Evolutionary conservation across 2,888 invertebrate genomes (phyloP).

Genomic region (Galeruca laticollis): DNA sequence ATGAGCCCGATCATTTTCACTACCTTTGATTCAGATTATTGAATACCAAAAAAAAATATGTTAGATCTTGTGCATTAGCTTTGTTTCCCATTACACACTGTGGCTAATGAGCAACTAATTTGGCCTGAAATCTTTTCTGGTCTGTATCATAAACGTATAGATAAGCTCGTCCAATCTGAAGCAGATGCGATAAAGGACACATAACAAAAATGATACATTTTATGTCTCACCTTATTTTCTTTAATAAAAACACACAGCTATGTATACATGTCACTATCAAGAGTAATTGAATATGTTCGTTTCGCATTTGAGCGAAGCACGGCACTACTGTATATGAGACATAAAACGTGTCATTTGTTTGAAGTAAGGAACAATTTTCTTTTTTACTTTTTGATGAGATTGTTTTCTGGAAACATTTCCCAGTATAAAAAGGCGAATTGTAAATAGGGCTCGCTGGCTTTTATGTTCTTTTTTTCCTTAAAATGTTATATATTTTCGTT

Average conservation of each 20-base stretch:
- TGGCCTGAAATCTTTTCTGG: too few relatives aligned
- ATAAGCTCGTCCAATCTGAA: neutral
- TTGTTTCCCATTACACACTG: too few relatives aligned
- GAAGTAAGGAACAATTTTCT: conserved; percentile 32
- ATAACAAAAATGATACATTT: conserved; percentile 38
- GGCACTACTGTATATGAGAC: conserved; percentile 22
- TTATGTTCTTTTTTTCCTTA: conserved; percentile 8
- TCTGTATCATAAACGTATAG: neutral
- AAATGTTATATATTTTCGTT: conserved; percentile 18
- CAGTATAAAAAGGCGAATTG: conserved; percentile 31
- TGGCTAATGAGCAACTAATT: too few relatives aligned
- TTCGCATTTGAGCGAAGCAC: conserved; percentile 14
- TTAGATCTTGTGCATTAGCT: too few relatives aligned
- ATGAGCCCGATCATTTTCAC: too few relatives aligned
- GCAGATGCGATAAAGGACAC: conserved; percentile 33
- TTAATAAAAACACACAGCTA: conserved; percentile 39
- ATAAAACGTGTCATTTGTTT: conserved; percentile 36
- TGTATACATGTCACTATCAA: conserved; percentile 44
- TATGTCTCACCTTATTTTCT: conserved; percentile 40
- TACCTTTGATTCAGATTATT: too few relatives aligned
- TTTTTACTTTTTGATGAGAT: conserved; percentile 34
- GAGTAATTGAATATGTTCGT: conserved; percentile 43
- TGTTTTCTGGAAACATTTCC: conserved; percentile 18
- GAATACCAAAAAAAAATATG: too few relatives aligned
- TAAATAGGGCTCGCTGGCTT: conserved; percentile 18